These are phyloP conservation scores for Ascaphus truei DNA, from an alignment of 2,113 vertebrate species.

Conservation along the genomic window DNA sequence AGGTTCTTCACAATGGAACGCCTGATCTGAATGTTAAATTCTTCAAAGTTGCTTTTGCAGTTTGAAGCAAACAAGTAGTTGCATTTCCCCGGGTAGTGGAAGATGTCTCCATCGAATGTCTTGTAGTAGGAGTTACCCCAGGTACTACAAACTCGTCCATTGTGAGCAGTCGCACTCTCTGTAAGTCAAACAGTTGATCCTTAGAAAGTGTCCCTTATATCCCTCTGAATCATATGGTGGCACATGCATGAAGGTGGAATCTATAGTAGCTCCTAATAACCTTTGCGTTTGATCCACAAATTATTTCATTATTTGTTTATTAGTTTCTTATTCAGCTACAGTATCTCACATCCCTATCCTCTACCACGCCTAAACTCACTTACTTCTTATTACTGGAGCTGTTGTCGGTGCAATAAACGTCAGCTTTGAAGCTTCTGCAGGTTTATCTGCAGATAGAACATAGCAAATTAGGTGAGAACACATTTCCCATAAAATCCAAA, in stretches of 20 bases:
- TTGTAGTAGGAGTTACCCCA: slow-evolving; percentile 88
- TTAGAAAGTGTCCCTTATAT: not conserved
- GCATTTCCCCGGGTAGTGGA: slow-evolving; percentile 75
- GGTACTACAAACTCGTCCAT: slow-evolving; percentile 76
- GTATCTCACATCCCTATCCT: too few relatives aligned
- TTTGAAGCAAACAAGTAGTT: slow-evolving; percentile 74
- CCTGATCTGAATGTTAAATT: slow-evolving; percentile 82
- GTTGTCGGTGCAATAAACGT: slow-evolving; percentile 19
- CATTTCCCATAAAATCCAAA: too few relatives aligned
- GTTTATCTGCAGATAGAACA: not conserved
- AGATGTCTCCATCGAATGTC: slow-evolving; percentile 80
- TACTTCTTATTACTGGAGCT: slow-evolving; percentile 8
- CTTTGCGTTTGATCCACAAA: too few relatives aligned
- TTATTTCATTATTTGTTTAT: too few relatives aligned
- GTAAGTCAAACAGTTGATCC: not conserved
- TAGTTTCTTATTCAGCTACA: too few relatives aligned
- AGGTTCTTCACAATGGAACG: slow-evolving; percentile 39
- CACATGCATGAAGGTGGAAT: too few relatives aligned
- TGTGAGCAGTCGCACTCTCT: slow-evolving; percentile 57
- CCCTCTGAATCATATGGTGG: too few relatives aligned
- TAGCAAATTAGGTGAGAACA: too few relatives aligned
- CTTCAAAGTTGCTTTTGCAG: slow-evolving; percentile 66
- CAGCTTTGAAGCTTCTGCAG: not conserved
- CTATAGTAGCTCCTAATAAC: too few relatives aligned
- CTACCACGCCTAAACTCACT: not conserved